These are phyloP conservation scores for Chrysoperla carnea DNA, from an alignment of 1,140 invertebrate species.

Conservation along the genomic window DNA sequence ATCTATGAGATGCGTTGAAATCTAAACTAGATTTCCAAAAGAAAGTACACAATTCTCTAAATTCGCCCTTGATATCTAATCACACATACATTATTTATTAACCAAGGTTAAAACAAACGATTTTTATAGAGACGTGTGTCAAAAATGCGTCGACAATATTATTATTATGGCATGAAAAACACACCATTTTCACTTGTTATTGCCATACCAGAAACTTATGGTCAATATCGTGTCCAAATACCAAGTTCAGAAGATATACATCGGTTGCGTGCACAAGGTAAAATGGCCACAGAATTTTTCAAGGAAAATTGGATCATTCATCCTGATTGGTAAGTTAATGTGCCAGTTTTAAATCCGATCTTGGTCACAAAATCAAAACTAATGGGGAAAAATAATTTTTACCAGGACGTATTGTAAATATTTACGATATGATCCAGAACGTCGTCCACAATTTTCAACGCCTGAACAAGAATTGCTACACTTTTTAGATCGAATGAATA, in stretches of 20 bases:
- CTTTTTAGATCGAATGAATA: constrained; percentile 53
- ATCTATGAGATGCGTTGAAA: no score
- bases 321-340: constrained; percentile 58
- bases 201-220: constrained; percentile 47
- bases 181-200: constrained; percentile 59
- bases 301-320: constrained; percentile 74
- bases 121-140: constrained; percentile 29
- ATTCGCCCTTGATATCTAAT: no score
- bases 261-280: constrained; percentile 35
- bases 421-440: background rate
- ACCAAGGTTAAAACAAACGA: no score
- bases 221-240: constrained; percentile 47
- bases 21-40: no score
- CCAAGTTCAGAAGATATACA: constrained; percentile 47
- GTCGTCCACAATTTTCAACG: constrained; percentile 25
- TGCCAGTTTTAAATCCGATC: background rate
- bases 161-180: constrained; percentile 38
- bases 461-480: constrained; percentile 55
- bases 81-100: no score
- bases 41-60: no score
- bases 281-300: constrained; percentile 46
- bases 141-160: constrained; percentile 43
- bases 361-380: background rate
- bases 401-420: constrained; percentile 18
- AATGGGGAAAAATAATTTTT: background rate